Base-by-base conservation (phyloP, 2,797 vertebrate species). In the Argya squamiceps region DNA sequence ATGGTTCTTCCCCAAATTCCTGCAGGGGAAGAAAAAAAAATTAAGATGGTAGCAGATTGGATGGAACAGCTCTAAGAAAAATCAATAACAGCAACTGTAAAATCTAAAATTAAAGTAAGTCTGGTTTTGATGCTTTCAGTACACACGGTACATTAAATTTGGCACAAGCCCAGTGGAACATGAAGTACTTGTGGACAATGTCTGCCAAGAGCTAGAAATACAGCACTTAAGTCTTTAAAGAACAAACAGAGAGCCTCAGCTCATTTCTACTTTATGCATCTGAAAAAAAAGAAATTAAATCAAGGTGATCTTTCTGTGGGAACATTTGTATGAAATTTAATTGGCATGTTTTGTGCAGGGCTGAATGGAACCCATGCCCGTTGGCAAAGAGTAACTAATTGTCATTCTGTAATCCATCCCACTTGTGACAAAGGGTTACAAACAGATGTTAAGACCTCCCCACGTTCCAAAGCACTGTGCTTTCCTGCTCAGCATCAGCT, bases 201-300 rank as follows among this genome's bases (percentile, higher is more conserved):
- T 80, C 90, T 97, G 96, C 96, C 94, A 97, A 98, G 93, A 98
- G 93, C 91, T 85, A 97, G 95, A 93, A 97, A 96, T 93, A 92
- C 0, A 96, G 93, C 84, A 92, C 60, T 91, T 89, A 87, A 87
- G 83, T 84, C 90, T 97, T 93, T 95, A 78, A 97, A 96, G 96
- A 97, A 97, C 84, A 94, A 97, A 88, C 76, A 96, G 93, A 92
- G 50, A 55, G 87, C 37, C 53, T 97, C 87, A 67, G 92, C 96
- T 64, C 65, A 70, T 79, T 97, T 84, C 77, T 76, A 88, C 69
- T 92, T 87, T 11, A 81, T 26, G 41, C 67, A 94, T 70, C 50
- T 62, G 76, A 93, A 74, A 87, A 95, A 47, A 86, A 37, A 37
- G 11, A 93, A 97, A 89, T 49, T 89, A 94, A 96, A 97, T 64